Evolutionary conservation across 1,140 invertebrate species (phyloP), one percentile per base, ranked within the genome.

Genomic region (Dendrolimus punctatus): DNA sequence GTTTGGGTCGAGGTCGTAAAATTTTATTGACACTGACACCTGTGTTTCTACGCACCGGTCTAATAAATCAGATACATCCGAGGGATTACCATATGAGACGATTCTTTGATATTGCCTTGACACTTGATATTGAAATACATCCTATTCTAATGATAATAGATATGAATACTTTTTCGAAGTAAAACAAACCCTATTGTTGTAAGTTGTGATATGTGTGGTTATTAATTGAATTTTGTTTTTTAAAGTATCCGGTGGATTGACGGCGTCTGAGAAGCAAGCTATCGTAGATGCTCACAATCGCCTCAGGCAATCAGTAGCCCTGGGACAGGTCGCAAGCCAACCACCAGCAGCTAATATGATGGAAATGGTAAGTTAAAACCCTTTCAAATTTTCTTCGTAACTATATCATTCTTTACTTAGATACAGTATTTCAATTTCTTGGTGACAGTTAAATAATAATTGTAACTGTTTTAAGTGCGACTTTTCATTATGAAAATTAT

Each of bases 221-320:
- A 23, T 48, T 53, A 44, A 49, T 49, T 42, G n/a, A 38, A 8
- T 39, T 4, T 49, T 43, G 46, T 5, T 55, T 61, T 53, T 87
- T 80, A 50, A 76, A 93, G 92, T 87, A 67, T 88, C 89, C 58
- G 90, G 91, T 63, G 91, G 91, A 62, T 85, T 95, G 74, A 89
- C 91, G 41, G 89, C 90, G 61, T 88, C 90, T 68, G 93, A 95
- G 68, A 93, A 92, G 80, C 89, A 92, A 76, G 87, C 89, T 39
- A 95, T 95, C 61, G 88, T 95, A 50, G 91, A 94, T 66, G 89
- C 91, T 62, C 95, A 96, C 87, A 96, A 96, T 87, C 89, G 90
- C 56, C 88, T 94, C 40, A 85, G 95, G 73, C 92, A 94, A 73
- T 85, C 90, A n/a, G 93, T 96, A 54, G 94, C 95, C 55, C 87